Base-by-base conservation (phyloP, 2,113 vertebrate species). In the Caretta caretta region DNA sequence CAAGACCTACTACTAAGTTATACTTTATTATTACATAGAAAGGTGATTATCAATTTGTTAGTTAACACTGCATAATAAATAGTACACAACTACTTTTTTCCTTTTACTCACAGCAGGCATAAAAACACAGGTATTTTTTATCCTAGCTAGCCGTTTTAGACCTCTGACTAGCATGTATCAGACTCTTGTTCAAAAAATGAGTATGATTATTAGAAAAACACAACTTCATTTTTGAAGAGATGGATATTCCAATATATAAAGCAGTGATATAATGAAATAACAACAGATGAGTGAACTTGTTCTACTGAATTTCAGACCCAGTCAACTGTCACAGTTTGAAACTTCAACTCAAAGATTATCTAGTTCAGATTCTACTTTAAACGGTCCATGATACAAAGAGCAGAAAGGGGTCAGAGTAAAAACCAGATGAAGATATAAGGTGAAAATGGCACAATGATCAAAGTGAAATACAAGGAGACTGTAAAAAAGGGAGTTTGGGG, bases 331-430 rank as follows among this genome's bases (percentile, higher is more conserved):
- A 65, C 90, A 4, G 65, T 93, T 83, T 86, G 84, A 54, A 94
- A 92, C 24, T 93, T 90, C 92, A 96, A 81, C 69, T 96, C 46
- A 65, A 91, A 90, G 48, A 92, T 91, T 79, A 95, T 53, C 75
- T 92, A 84, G 48, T 83, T 93, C 54, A 3, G 80, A 57, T 83
- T 90, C 78, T 78, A 84, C 24, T 90, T 59, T 46, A 78, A 78
- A 87, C 90, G 85, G 89, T 27, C 75, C 87, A 12, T 80, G 88
- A 85, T 16, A 84, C 4, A 62, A 86, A n/a, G 35, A 38, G 80
- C 10, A 42, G 5, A 19, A 92, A 90, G 31, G 8, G 76, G 94
- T 79, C n/a, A 75, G 50, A 56, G 3, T 38, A 7, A 22, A 65
- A 51, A 31, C 0, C 5, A 87, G 17, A 4, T 35, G 48, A 80